Evolutionary conservation across 37 sponge, comb jelly and placozoan species (phyloP).

Genomic region (Eunapius fragilis): DNA sequence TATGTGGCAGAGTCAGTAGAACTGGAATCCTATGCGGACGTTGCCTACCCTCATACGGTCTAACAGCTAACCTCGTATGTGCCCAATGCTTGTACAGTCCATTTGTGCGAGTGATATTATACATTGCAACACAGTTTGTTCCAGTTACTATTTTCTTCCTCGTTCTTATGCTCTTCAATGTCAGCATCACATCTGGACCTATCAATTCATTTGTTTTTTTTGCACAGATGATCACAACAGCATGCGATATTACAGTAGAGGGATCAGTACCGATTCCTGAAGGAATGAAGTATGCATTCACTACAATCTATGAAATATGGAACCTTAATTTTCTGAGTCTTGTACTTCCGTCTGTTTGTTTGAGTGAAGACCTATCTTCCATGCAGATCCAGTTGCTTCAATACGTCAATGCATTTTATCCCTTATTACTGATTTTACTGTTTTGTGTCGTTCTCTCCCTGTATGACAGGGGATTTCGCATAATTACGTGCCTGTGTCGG

Average conservation of each 20-base stretch:
- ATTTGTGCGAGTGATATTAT: constrained; percentile 37
- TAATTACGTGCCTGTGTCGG: constrained; percentile 7
- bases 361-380: constrained; percentile 10
- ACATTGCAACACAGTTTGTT: constrained; percentile 37
- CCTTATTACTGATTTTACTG: constrained; percentile 17
- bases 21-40: constrained; percentile 58
- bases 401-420: constrained; percentile 52
- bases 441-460: constrained; percentile 19
- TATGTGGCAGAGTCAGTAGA: constrained; percentile 45
- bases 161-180: constrained; percentile 50
- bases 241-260: constrained; percentile 30
- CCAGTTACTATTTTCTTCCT: constrained; percentile 59
- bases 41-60: constrained; percentile 16
- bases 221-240: constrained; percentile 37
- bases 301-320: constrained; percentile 53
- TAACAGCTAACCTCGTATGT: constrained; percentile 33
- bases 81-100: background rate
- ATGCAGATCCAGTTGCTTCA: constrained; percentile 20
- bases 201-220: constrained; percentile 60
- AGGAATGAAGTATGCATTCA: background rate
- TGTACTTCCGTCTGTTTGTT: constrained; percentile 34
- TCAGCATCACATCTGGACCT: constrained; percentile 38
- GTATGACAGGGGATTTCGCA: constrained; percentile 9
- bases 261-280: background rate
- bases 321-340: constrained; percentile 59